A percentile compares a stretch with the other conserved stretches of the same genome.
Evolutionary conservation across 1,140 invertebrate genomes (phyloP).

Genomic region (Triops longicaudatus): DNA sequence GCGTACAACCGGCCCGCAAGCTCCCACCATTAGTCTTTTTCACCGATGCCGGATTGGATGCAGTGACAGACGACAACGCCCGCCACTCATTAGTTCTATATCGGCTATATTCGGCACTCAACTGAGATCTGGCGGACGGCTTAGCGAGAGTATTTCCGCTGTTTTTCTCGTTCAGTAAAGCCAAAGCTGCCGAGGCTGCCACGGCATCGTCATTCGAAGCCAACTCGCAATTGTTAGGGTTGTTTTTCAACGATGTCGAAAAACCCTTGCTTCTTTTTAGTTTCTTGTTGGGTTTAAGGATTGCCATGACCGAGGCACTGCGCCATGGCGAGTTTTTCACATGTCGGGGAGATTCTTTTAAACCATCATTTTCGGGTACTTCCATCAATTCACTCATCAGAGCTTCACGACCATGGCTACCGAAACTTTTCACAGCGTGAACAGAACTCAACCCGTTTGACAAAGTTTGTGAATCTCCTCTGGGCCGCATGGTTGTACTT

Average conservation of each 20-base stretch:
- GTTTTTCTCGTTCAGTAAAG: not conserved
- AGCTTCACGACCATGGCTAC: not conserved
- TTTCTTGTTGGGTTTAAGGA: not conserved
- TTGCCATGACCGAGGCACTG: not conserved
- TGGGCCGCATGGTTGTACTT: not conserved
- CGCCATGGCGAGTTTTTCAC: not conserved
- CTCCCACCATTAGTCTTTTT: slow-evolving; percentile 17
- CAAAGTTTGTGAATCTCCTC: not conserved
- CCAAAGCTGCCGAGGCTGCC: not conserved
- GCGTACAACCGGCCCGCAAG: slow-evolving; percentile 25
- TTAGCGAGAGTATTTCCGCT: not conserved
- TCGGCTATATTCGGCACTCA: not conserved
- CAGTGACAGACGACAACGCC: not conserved
- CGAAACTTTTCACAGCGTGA: not conserved
- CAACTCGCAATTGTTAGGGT: not conserved
- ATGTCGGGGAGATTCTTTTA: not conserved
- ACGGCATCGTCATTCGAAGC: not conserved
- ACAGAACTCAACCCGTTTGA: not conserved
- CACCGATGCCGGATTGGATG: not conserved
- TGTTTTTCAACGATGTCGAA: not conserved
- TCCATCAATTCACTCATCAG: not conserved
- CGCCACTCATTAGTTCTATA: not conserved
- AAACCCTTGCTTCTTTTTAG: not conserved
- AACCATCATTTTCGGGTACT: not conserved
- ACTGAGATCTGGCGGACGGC: not conserved